Conservation (phyloP, 2,797 vertebrate species). For the Sebastes flavidus region DNA sequence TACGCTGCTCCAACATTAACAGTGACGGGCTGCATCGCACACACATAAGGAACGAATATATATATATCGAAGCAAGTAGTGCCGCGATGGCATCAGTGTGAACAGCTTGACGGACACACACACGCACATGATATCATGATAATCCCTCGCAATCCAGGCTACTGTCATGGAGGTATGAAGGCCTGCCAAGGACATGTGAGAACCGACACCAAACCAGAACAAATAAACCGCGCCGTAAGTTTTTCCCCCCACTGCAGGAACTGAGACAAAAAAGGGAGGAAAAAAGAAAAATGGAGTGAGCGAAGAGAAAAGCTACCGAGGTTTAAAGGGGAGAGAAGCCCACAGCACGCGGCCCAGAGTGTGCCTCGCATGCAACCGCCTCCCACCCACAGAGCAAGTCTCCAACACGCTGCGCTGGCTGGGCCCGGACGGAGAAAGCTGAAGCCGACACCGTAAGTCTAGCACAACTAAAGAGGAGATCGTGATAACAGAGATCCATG, state of each 20-base stretch:
- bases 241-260: slow-evolving; percentile 71
- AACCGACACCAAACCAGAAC: slow-evolving; percentile 79
- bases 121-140: slow-evolving; percentile 55
- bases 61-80: slow-evolving; percentile 4
- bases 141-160: slow-evolving; percentile 67
- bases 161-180: slow-evolving; percentile 76
- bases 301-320: slow-evolving; percentile 52
- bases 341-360: slow-evolving; percentile 73
- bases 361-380: slow-evolving; percentile 73
- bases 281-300: slow-evolving; percentile 63
- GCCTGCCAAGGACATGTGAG: slow-evolving; percentile 76
- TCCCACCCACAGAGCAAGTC: slow-evolving; percentile 73
- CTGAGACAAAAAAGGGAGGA: slow-evolving; percentile 40
- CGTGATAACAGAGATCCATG: slow-evolving; percentile 18
- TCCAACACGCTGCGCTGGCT: slow-evolving; percentile 52
- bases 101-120: slow-evolving; percentile 34
- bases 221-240: slow-evolving; percentile 79
- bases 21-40: slow-evolving; percentile 24
- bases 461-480: slow-evolving; percentile 26
- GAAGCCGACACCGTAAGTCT: slow-evolving; percentile 31
- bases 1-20: slow-evolving; percentile 49
- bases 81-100: slow-evolving; percentile 28
- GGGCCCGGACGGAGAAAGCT: slow-evolving; percentile 23
- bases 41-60: slow-evolving; percentile 13
- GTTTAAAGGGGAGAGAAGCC: slow-evolving; percentile 65